These are phyloP conservation scores for Gymnogyps californianus DNA, from an alignment of 2,113 vertebrate species.

Conservation along the genomic window DNA sequence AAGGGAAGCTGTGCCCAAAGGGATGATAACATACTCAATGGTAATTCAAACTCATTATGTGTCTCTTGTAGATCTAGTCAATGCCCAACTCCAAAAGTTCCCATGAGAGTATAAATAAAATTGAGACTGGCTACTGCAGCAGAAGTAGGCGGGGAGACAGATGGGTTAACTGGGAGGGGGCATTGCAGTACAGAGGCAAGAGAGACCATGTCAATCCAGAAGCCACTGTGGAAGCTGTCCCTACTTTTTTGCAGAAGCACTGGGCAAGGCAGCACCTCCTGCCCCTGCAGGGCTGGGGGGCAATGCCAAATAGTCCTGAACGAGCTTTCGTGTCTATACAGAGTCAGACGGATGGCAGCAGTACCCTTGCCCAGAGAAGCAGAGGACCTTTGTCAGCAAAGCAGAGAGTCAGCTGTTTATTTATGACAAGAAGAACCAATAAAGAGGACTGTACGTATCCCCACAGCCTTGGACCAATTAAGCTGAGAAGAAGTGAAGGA, in stretches of 20 bases:
- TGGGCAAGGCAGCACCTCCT: background rate
- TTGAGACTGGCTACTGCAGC: background rate
- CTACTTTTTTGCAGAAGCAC: background rate
- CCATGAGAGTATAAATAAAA: background rate
- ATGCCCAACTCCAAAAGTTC: background rate
- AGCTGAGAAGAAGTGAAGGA: background rate
- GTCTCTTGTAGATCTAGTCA: background rate
- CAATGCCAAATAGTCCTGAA: background rate
- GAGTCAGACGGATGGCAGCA: background rate
- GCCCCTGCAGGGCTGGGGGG: background rate
- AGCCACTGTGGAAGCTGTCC: background rate
- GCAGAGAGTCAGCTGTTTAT: background rate
- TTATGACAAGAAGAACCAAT: background rate
- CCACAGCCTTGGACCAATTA: background rate
- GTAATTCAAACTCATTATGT: background rate
- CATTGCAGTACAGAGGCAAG: background rate
- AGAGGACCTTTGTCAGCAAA: background rate
- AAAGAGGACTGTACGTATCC: background rate
- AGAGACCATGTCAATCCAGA: background rate
- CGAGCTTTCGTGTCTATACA: background rate
- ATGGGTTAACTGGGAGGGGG: background rate
- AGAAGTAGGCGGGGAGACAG: background rate
- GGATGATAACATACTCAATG: background rate
- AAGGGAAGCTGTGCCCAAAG: background rate
- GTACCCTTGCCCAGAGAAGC: background rate